Evolutionary conservation across 2,888 invertebrate species (phyloP), one percentile per base, ranked within the genome.

Genomic region (Coenonympha arcania): DNA sequence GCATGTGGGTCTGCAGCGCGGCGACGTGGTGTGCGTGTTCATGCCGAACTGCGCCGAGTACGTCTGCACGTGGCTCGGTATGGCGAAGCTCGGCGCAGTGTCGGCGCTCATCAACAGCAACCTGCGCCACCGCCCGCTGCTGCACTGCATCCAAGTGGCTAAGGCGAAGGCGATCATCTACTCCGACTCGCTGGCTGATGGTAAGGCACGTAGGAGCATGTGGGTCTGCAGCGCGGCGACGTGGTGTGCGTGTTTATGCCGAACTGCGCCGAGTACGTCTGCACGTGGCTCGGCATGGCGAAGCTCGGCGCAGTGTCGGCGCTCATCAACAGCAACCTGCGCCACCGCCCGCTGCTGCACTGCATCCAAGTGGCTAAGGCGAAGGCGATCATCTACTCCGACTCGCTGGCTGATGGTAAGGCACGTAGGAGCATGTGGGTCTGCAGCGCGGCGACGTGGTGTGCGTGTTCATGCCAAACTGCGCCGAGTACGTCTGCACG

Each of bases 81-180:
- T 98, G 62, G 91, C 95, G 22, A 97, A 98, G 87, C 81, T 94
- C 30, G 95, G 95, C 13, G 90, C 93, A 0, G 87, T 93, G 2
- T 91, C 95, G 0, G 97, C 98, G 0, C 88, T 99, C 47, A 92
- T 99, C 64, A 99, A 99, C 79, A 93, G 92, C 58, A 95, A 98
- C 79, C 87, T 98, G 55, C 88, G 94, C 3, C 88, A 91, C 46
- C 92, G 94, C 55, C 90, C 95, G 0, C 85, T 99, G 43, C 75
- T 90, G 37, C 96, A 98, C 80, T 95, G 94, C 65, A 89, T 98
- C 36, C 90, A 88, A 40, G 92, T 92, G 11, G 93, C 94, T 5
- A 89, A 93, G 40, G 90, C 94, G 1, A 93, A 92, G 66, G 93
- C 92, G 0, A 77, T 98, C 22, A 91, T 98, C 55, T 95, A 91